These are phyloP conservation scores for Menidia beryllina DNA, from an alignment of 2,113 vertebrate species.

Conservation along the genomic window DNA sequence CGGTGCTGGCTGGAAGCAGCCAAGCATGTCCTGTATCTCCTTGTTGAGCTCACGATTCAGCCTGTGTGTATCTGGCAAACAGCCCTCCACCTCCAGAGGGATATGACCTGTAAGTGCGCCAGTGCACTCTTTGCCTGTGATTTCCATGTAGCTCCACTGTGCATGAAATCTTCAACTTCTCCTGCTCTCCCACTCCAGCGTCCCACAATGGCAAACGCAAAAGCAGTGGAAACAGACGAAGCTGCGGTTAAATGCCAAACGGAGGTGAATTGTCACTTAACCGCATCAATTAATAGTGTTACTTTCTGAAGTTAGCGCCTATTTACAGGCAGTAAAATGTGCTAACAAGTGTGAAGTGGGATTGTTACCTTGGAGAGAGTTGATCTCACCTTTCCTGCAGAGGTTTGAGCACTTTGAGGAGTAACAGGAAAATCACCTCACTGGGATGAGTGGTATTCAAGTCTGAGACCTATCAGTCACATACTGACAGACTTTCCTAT, in stretches of 20 bases:
- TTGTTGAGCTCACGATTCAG: slow-evolving; percentile 41
- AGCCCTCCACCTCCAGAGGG: slow-evolving; percentile 38
- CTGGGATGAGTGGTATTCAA: slow-evolving; percentile 14
- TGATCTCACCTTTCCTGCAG: slow-evolving; percentile 1
- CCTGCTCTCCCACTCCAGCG: slow-evolving; percentile 16
- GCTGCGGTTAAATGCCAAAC: slow-evolving; percentile 47
- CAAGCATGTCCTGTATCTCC: slow-evolving; percentile 41
- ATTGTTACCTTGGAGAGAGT: background rate
- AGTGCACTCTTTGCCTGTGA: slow-evolving; percentile 27
- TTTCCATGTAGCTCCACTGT: slow-evolving; percentile 42
- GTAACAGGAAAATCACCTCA: slow-evolving; percentile 15
- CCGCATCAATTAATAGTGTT: slow-evolving; percentile 32
- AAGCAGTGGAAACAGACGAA: slow-evolving; percentile 31
- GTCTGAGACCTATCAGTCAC: slow-evolving; percentile 47
- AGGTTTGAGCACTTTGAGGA: slow-evolving; percentile 24
- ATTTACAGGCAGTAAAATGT: slow-evolving; percentile 25
- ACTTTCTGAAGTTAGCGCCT: slow-evolving; percentile 10
- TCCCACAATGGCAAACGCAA: slow-evolving; percentile 24
- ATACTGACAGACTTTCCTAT: slow-evolving; percentile 38
- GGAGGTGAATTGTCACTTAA: slow-evolving; percentile 21
- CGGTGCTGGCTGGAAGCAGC: slow-evolving; percentile 43
- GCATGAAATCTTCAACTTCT: slow-evolving; percentile 43
- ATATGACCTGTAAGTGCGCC: slow-evolving; percentile 54
- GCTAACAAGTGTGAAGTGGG: slow-evolving; percentile 8
- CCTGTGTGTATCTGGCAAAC: slow-evolving; percentile 43